Conservation (phyloP, 2,113 vertebrate genomes). For the Xiphorhynchus elegans region DNA sequence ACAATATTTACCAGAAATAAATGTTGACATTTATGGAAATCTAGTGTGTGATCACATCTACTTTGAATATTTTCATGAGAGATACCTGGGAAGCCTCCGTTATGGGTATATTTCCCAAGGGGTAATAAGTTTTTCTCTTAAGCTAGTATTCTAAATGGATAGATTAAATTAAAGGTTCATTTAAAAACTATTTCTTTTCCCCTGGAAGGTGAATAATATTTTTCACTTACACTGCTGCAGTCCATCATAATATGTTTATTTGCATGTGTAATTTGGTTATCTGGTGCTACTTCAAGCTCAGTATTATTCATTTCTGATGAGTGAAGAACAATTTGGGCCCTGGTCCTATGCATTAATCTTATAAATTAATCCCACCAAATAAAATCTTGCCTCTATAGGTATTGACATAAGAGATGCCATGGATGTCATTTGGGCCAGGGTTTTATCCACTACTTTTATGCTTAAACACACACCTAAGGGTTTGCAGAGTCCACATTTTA, state of each 20-base stretch:
- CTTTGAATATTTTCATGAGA: slow-evolving; percentile 1
- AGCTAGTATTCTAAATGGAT: background rate
- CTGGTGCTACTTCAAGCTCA: background rate
- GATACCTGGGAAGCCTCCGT: background rate
- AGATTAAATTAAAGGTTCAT: slow-evolving; percentile 45
- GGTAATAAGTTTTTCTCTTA: background rate
- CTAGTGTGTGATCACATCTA: background rate
- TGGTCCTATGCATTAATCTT: background rate
- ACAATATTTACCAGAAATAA: background rate
- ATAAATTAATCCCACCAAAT: background rate
- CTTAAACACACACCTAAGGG: background rate
- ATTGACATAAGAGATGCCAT: background rate
- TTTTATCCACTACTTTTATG: background rate
- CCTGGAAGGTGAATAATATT: slow-evolving; percentile 14
- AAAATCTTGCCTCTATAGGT: background rate
- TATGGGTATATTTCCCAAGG: background rate
- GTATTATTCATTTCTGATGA: slow-evolving; percentile 1
- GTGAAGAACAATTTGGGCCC: background rate
- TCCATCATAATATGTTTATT: slow-evolving; percentile 11
- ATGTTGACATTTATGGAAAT: slow-evolving; percentile 5
- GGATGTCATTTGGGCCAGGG: background rate
- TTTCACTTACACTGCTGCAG: slow-evolving; percentile 6
- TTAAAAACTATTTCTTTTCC: slow-evolving; percentile 21
- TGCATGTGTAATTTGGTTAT: slow-evolving; percentile 32
- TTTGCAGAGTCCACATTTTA: background rate